Base-by-base conservation (phyloP, 2,888 invertebrate genomes). In the Nymphalis urticae region DNA sequence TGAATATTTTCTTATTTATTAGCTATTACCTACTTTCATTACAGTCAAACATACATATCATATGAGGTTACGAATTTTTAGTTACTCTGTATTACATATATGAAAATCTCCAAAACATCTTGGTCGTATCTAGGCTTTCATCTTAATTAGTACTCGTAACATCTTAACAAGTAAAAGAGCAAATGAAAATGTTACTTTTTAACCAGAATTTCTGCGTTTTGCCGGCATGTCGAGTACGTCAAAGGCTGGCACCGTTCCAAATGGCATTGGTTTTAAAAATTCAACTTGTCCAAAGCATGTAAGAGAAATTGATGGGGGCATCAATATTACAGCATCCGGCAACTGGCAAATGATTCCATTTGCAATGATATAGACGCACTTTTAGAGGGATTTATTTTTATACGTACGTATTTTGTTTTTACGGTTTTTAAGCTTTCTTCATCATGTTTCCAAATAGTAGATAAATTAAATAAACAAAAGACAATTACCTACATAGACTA, bases 161-260 rank as follows among this genome's bases (percentile, higher is more conserved):
- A 50, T 48, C 62, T 51, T 50, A 51, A 59, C 48, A 60, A 21
- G 24, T 48, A 48, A 59, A 59, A 51, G 36, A 56, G 53, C 53
- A 53, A 56, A 56, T 32, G 32, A 36, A 56, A 36, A 56, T 32
- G 56, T 17, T 50, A 47, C 42, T 54, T 66, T 53, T 60, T 61
- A 50, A 24, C 53, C 13, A 16, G 53, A 13, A 53, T 53, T 24
- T 24, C 53, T 53, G 53, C 53, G 59, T 65, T 54, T 32, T 21
- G 27, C 27, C 21, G 60, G 60, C 47, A 66, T 66, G 27, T 61
- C 51, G 53, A 53, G 36, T 24, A 53, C 68, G 54, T 64, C 64
- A 51, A 64, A 24, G 74, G 77, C 79, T 88, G 90, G 88, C 79
- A 69, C 60, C 42, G 50, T 58, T 83, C 90, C 89, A 89, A 87